Base-by-base conservation (phyloP, 2,113 vertebrate species). In the Peromyscus polionotus region DNA sequence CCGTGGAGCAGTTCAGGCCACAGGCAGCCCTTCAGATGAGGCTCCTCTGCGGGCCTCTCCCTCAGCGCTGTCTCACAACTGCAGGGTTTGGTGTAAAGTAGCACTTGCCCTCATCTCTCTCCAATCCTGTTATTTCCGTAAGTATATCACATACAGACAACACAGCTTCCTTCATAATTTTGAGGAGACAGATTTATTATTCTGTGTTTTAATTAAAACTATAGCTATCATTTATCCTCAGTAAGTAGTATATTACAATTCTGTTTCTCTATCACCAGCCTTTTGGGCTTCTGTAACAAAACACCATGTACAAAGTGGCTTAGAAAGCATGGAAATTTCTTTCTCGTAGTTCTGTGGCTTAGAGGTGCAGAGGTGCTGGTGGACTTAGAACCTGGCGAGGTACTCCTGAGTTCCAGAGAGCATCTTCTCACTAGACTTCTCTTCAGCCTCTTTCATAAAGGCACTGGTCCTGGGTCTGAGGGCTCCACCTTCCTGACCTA, bases 171-270 rank as follows among this genome's bases (percentile, higher is more conserved):
- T 76, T 95, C 28, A 14, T 59, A 75, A 63, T 51, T 88, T 57
- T 67, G 42, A 75, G 28, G 63, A 95, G 24, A n/a, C 14, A 76
- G 22, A 86, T 85, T 84, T 68, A 68, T 73, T 61, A 75, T 39
- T 68, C 86, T 14, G 1, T 80, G 65, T 57, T 96, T 85, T 91
- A 88, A 36, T 86, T 67, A 67, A 67, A 86, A 48, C 42, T 48
- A 24, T 6, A 86, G 42, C 51, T n/a, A 85, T 54, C n/a, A 90
- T 80, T 87, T 20, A 87, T 87, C 85, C n/a, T 31, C 89, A 90
- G 33, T 76, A 94, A 61, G 24, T 31, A 63, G 26, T 13, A 11
- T 65, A 65, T 65, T 26, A 57, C 19, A 36, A 67, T 7, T 63
- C 45, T 31, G 45, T 88, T 83, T 88, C 51, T 12, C 33, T 36